Evolutionary conservation across 1,140 invertebrate species (phyloP).

Genomic region (Metaphire vulgaris): DNA sequence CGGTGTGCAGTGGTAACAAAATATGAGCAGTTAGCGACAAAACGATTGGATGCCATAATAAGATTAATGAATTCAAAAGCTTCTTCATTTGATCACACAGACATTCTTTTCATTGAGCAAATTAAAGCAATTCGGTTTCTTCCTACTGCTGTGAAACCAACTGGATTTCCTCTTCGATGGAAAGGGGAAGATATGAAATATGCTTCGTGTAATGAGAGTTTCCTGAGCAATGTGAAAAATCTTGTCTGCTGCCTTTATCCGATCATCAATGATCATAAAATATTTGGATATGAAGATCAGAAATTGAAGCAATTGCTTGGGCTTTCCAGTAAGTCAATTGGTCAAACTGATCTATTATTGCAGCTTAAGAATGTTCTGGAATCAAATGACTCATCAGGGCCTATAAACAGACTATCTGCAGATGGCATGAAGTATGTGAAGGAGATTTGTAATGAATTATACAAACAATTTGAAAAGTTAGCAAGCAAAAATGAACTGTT

Average conservation of each 20-base stretch:
- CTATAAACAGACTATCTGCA: not conserved
- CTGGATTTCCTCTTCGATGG: constrained; percentile 2
- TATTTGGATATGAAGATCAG: not conserved
- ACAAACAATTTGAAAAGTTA: not conserved
- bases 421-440: not conserved
- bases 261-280: not conserved
- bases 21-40: not conserved
- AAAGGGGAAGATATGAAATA: not conserved
- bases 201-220: constrained; percentile 7
- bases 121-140: not conserved
- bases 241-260: not conserved
- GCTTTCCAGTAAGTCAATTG: not conserved
- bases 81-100: not conserved
- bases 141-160: not conserved
- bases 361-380: not conserved
- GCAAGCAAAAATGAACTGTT: not conserved
- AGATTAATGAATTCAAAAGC: not conserved
- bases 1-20: not conserved
- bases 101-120: not conserved
- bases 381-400: not conserved
- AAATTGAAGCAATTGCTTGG: not conserved
- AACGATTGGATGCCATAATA: not conserved
- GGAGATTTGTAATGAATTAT: not conserved
- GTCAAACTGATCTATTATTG: not conserved
- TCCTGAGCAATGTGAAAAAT: not conserved